A percentile compares a stretch with the other conserved stretches of the same genome.
phyloP scores from a whole-genome alignment of 2,888 invertebrate genomes.

The Aphrophora alni region DNA sequence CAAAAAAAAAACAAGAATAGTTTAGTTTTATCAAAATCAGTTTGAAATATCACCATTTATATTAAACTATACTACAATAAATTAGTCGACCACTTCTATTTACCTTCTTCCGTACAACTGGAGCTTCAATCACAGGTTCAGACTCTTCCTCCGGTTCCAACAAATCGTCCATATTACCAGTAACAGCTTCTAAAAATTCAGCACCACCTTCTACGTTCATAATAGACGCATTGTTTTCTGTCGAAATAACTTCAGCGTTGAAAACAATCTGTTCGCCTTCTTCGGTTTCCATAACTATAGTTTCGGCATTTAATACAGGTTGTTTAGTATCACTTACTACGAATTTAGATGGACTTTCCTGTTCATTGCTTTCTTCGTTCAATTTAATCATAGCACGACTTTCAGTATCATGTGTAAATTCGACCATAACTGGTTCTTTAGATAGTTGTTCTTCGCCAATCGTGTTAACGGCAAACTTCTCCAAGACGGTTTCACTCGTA shows the following conservation, averaged over 20 bases:
- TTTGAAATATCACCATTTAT: too few relatives aligned
- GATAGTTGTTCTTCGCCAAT: slow-evolving; percentile 1
- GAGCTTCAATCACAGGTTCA: background rate
- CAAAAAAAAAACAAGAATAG: too few relatives aligned
- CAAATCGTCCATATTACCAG: slow-evolving; percentile 29
- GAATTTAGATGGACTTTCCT: background rate
- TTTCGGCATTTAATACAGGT: background rate
- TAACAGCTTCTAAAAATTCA: slow-evolving; percentile 31
- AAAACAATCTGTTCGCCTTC: slow-evolving; percentile 30
- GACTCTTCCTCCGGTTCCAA: background rate
- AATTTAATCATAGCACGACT: slow-evolving; percentile 26
- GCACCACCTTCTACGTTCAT: slow-evolving; percentile 31
- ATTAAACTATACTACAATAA: too few relatives aligned
- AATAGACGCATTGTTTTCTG: background rate
- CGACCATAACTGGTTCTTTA: slow-evolving; percentile 30
- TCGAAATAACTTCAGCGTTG: background rate
- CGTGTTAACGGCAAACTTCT: slow-evolving; percentile 13
- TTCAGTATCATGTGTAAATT: slow-evolving; percentile 25
- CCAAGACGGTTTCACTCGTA: background rate
- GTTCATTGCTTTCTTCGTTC: slow-evolving; percentile 7
- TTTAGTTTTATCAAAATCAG: too few relatives aligned
- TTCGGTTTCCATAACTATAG: slow-evolving; percentile 29
- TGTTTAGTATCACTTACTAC: background rate
- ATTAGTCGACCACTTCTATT: too few relatives aligned
- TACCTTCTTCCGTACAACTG: background rate